Conservation (phyloP, 1,140 invertebrate species). For the Calephelis virginiensis region DNA sequence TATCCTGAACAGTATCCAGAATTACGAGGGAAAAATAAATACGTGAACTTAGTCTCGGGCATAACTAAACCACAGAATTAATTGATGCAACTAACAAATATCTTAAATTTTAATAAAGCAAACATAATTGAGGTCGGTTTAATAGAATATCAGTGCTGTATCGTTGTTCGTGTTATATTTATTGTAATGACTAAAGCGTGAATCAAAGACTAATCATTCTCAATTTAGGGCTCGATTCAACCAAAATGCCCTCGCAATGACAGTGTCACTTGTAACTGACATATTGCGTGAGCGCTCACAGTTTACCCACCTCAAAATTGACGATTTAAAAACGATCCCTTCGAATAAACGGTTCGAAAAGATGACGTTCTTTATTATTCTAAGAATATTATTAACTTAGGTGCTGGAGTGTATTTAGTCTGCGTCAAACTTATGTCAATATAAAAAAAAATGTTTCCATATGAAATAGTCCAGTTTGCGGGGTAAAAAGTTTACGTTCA, state of each 20-base stretch:
- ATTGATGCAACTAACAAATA: no score
- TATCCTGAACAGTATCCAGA: no score
- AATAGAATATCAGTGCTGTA: no score
- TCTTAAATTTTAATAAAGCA: no score
- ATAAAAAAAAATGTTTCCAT: no score
- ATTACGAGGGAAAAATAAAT: no score
- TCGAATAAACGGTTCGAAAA: conserved; percentile 13
- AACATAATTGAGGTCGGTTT: no score
- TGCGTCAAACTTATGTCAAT: no score
- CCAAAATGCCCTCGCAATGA: conserved; percentile 5
- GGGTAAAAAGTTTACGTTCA: no score
- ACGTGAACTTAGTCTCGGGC: no score
- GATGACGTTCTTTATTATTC: neutral
- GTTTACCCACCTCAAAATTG: conserved; percentile 1
- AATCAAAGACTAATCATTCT: conserved; percentile 14
- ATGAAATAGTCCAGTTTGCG: no score
- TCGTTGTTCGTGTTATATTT: neutral
- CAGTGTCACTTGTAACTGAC: conserved; percentile 13
- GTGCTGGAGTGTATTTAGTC: neutral
- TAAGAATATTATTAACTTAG: neutral
- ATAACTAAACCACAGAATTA: no score
- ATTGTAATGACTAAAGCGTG: conserved; percentile 14
- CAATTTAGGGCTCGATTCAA: conserved; percentile 12
- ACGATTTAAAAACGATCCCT: conserved; percentile 14
- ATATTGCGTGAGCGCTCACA: conserved; percentile 7